Conservation (phyloP, 2,888 invertebrate species). For the Aphidius colemani region DNA sequence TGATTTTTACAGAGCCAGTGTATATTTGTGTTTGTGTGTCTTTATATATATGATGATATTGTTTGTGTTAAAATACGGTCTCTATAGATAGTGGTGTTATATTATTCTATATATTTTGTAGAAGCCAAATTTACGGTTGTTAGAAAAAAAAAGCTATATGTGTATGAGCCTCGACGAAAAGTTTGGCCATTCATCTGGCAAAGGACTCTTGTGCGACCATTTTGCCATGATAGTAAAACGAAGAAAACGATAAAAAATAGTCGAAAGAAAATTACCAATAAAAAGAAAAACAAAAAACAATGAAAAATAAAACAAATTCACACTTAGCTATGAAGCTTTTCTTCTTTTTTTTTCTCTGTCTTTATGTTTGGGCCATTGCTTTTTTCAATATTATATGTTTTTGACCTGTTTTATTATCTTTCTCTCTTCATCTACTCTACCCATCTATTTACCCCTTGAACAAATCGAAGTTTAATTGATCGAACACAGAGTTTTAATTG, state of each 20-base stretch:
- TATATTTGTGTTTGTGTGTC: too few relatives aligned
- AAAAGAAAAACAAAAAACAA: too few relatives aligned
- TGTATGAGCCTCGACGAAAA: slow-evolving; percentile 11
- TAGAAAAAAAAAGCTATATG: too few relatives aligned
- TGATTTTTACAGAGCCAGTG: slow-evolving; percentile 19
- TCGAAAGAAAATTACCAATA: slow-evolving; percentile 1
- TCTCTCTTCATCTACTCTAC: background rate
- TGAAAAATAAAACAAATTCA: too few relatives aligned
- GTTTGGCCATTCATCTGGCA: slow-evolving; percentile 23
- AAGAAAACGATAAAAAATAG: slow-evolving; percentile 9
- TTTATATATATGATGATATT: too few relatives aligned
- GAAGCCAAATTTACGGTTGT: slow-evolving; percentile 22
- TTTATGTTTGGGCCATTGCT: too few relatives aligned
- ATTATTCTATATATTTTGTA: too few relatives aligned
- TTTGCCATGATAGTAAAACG: slow-evolving; percentile 11
- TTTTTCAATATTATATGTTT: too few relatives aligned
- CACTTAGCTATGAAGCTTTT: too few relatives aligned
- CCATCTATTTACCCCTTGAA: slow-evolving; percentile 5
- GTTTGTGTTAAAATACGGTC: too few relatives aligned
- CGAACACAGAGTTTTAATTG: slow-evolving; percentile 17
- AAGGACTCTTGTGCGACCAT: slow-evolving; percentile 22
- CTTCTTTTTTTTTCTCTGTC: too few relatives aligned
- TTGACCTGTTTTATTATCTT: too few relatives aligned
- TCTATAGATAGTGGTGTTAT: slow-evolving; percentile 11
- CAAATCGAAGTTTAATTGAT: slow-evolving; percentile 24